Evolutionary conservation across 1,140 invertebrate genomes (phyloP), one percentile per base, ranked within the genome.

Genomic region (Tyrophagus putrescentiae): DNA sequence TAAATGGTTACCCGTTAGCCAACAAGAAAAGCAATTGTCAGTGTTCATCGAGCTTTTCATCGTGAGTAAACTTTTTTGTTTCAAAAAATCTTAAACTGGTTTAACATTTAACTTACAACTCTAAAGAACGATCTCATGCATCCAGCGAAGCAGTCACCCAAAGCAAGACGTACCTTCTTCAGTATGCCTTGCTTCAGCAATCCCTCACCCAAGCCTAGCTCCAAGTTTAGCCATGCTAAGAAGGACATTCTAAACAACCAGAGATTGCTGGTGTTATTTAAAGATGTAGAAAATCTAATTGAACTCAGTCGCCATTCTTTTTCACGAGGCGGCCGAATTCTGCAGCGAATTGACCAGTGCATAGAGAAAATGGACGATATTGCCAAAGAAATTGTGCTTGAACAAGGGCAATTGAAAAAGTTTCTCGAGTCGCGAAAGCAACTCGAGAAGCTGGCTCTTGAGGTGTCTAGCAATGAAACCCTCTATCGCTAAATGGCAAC

Each of bases 181-280:
- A n/a, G n/a, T n/a, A n/a, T n/a, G n/a, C n/a, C n/a, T n/a, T n/a
- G n/a, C n/a, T n/a, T n/a, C n/a, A n/a, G n/a, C n/a, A n/a, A n/a
- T n/a, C n/a, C n/a, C n/a, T n/a, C n/a, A n/a, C n/a, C n/a, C n/a
- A n/a, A n/a, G n/a, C n/a, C n/a, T n/a, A n/a, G n/a, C n/a, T n/a
- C n/a, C n/a, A n/a, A n/a, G n/a, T n/a, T n/a, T n/a, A n/a, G 66
- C 82, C 84, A 75, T 97, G 98, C 94, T 93, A 98, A 68, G 98
- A 77, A 27, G 84, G 85, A 60, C 94, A 94, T 66, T 80, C 80
- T 74, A 83, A 85, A 69, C 91, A 94, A 73, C 96, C 91, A 33
- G 80, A 70, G 74, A 29, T 7, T 48, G 31, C 45, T 25, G 31
- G 21, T 48, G 23, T 29, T 48, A 21, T 48, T 6, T 6, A 48